Conservation (phyloP, 2,888 invertebrate genomes). For the Suillia variegata region DNA sequence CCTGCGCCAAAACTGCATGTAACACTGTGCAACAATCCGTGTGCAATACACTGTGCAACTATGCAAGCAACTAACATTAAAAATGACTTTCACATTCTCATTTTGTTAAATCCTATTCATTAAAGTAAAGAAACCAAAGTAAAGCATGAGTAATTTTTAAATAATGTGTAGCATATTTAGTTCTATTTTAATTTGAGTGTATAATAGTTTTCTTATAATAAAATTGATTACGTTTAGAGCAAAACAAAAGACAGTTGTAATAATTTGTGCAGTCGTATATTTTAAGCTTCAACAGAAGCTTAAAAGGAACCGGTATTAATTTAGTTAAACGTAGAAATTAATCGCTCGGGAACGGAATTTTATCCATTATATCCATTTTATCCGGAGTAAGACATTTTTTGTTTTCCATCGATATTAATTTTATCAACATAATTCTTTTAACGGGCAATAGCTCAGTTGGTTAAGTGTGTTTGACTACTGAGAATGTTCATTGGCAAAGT, state of each 20-base stretch:
- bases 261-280: background rate
- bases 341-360: too few species aligned
- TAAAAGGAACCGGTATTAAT: too few species aligned
- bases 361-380: too few species aligned
- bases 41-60: slow-evolving; percentile 28
- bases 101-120: slow-evolving; percentile 53
- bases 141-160: slow-evolving; percentile 16
- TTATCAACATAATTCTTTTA: too few species aligned
- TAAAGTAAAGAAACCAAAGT: too few species aligned
- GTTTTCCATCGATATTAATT: too few species aligned
- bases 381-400: too few species aligned
- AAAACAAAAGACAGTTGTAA: slow-evolving; percentile 36
- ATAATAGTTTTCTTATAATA: slow-evolving; percentile 58
- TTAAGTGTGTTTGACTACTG: too few species aligned
- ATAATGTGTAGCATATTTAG: slow-evolving; percentile 49
- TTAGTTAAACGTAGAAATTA: too few species aligned
- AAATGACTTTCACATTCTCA: slow-evolving; percentile 53
- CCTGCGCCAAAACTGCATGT: slow-evolving; percentile 28
- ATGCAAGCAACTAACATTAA: slow-evolving; percentile 22
- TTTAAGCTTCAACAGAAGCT: background rate
- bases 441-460: too few species aligned
- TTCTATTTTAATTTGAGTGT: slow-evolving; percentile 57
- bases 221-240: slow-evolving; percentile 44
- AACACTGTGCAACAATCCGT: slow-evolving; percentile 26
- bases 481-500: too few species aligned